Conservation (phyloP, 2,113 vertebrate species). For the Boulengeromyrus knoepffleri region DNA sequence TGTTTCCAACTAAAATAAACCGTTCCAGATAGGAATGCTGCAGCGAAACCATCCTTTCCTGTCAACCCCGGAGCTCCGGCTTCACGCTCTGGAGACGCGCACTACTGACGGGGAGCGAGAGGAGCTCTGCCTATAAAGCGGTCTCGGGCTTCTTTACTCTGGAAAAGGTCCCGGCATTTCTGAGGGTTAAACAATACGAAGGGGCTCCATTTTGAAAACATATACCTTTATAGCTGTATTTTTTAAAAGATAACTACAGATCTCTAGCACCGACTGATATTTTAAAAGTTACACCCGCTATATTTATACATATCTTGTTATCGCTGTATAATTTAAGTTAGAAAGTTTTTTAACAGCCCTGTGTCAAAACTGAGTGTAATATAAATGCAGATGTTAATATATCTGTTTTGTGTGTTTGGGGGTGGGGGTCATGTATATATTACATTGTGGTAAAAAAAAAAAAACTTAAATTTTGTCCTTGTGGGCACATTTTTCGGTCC, state of each 20-base stretch:
- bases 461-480: not conserved
- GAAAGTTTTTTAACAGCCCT: not conserved
- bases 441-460: not conserved
- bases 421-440: not conserved
- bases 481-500: not conserved
- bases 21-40: slow-evolving; percentile 55
- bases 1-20: slow-evolving; percentile 65
- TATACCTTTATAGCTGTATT: slow-evolving; percentile 20
- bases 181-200: not conserved
- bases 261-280: not conserved
- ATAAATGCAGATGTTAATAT: not conserved
- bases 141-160: slow-evolving; percentile 29
- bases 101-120: slow-evolving; percentile 44
- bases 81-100: slow-evolving; percentile 17
- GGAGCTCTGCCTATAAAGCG: slow-evolving; percentile 28
- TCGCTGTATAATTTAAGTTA: not conserved
- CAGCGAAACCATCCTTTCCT: slow-evolving; percentile 44
- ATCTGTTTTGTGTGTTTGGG: not conserved
- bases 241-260: not conserved
- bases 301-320: not conserved
- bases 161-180: slow-evolving; percentile 29
- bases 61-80: slow-evolving; percentile 40
- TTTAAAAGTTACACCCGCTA: not conserved
- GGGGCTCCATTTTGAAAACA: slow-evolving; percentile 9
- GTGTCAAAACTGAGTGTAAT: not conserved